Base-by-base conservation (phyloP, 2,113 vertebrate genomes). In the Fulmarus glacialis region DNA sequence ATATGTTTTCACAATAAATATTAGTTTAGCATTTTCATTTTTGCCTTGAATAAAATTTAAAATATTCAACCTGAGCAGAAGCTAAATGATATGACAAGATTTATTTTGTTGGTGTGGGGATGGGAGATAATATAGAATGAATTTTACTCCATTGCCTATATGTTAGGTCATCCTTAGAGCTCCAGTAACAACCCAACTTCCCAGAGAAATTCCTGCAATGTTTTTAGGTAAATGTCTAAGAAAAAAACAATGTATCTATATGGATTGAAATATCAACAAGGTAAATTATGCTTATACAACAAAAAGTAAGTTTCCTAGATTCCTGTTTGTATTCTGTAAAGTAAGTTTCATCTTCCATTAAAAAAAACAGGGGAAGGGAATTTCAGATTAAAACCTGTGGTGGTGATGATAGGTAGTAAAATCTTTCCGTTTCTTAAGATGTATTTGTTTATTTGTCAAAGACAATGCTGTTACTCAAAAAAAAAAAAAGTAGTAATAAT, bases 401-500 rank as follows among this genome's bases (percentile, higher is more conserved):
- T 19, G 2, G 11, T 56, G 23, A n/a, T 45, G 6, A 55, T 7
- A 47, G 4, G 4, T n/a, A 29, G 14, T 3, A 86, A 89, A 75
- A 36, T 8, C 5, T 60, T 62, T 29, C 15, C 1, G 1, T 64
- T 90, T 59, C 34, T 55, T 43, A 53, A 53, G 4, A 21, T 9
- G 5, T 15, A 20, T 50, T 21, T 43, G 14, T 62, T 56, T 48
- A 50, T 38, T 83, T 34, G 8, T 42, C 26, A 60, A 42, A 63
- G 12, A 18, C 2, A 50, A 17, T 36, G 2, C 0, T 47, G 11
- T n/a, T 13, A 27, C 7, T 47, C 2, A 16, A 12, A 8, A 38
- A 36, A 48, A 52, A 11, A 29, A 32, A 15, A 29, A 32, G 19
- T 36, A 32, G 19, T 36, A 43, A 38, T 43, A 62, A 60, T n/a